These are phyloP conservation scores for Diplazon laetatorius DNA, from an alignment of 2,888 invertebrate species.

Conservation along the genomic window DNA sequence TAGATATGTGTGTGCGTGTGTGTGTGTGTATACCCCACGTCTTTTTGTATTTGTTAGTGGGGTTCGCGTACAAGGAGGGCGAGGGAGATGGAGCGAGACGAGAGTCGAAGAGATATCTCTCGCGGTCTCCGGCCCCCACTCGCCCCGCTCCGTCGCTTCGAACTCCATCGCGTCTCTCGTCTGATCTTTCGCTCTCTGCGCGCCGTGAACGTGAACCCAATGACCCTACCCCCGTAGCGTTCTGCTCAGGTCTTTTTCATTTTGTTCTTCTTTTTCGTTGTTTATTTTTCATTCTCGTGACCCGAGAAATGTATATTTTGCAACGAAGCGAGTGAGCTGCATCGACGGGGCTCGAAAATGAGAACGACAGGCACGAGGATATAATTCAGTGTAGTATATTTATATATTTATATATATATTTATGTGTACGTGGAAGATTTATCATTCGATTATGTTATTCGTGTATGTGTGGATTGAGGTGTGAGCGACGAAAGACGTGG, in stretches of 20 bases:
- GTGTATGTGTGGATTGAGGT: no score
- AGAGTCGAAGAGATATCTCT: conserved; percentile 9
- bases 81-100: neutral
- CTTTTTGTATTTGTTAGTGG: conserved; percentile 55
- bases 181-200: conserved; percentile 56
- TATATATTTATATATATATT: no score
- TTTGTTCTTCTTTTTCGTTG: no score
- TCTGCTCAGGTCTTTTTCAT: conserved; percentile 39
- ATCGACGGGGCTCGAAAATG: neutral
- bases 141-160: conserved; percentile 45
- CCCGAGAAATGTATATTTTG: conserved; percentile 19
- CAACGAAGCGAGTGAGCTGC: no score
- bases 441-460: no score
- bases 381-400: neutral
- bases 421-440: no score
- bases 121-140: conserved; percentile 3
- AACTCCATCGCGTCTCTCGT: conserved; percentile 58
- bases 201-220: conserved; percentile 54
- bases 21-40: conserved; percentile 47
- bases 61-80: conserved; percentile 49
- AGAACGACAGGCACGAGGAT: conserved; percentile 15
- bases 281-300: no score
- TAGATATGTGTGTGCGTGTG: no score
- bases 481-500: no score
- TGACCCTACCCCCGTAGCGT: conserved; percentile 55